These are phyloP conservation scores for Takifugu bimaculatus DNA, from an alignment of 2,113 vertebrate species.

Conservation along the genomic window DNA sequence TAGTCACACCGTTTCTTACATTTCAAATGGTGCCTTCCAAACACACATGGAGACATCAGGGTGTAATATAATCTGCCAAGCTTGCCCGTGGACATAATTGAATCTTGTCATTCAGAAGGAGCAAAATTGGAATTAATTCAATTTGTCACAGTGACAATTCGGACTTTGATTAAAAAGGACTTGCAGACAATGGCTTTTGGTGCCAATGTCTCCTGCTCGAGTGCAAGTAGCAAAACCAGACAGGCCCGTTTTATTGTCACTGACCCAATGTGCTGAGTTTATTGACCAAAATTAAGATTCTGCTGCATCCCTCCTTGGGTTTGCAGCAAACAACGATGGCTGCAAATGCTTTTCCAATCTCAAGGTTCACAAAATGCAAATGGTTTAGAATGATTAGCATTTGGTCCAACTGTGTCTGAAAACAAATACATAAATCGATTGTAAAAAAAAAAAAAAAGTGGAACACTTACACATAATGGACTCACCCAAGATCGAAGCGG, in stretches of 20 bases:
- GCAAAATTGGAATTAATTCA: conserved; percentile 75
- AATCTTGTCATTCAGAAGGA: conserved; percentile 73
- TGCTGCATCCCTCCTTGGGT: conserved; percentile 19
- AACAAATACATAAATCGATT: conserved; percentile 25
- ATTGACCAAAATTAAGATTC: conserved; percentile 26
- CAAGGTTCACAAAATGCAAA: conserved; percentile 25
- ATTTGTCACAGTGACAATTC: conserved; percentile 72
- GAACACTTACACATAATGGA: conserved; percentile 51
- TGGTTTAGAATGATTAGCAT: conserved; percentile 28
- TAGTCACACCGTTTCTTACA: conserved; percentile 38
- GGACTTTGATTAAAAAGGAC: conserved; percentile 72
- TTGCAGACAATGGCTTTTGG: conserved; percentile 49
- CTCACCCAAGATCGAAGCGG: conserved; percentile 24
- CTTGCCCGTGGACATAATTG: conserved; percentile 65
- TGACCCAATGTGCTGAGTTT: not conserved
- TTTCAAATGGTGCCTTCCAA: conserved; percentile 49
- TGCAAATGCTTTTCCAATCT: conserved; percentile 22
- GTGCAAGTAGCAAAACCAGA: conserved; percentile 51
- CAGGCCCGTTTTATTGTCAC: conserved; percentile 16
- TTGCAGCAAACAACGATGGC: conserved; percentile 33
- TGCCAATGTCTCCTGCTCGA: conserved; percentile 59
- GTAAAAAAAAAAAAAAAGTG: conserved; percentile 46
- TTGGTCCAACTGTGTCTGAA: conserved; percentile 37
- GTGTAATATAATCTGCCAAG: conserved; percentile 70
- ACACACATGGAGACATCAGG: conserved; percentile 68